Evolutionary conservation across 2,888 invertebrate genomes (phyloP).

Genomic region (Napeogenes sylphis): DNA sequence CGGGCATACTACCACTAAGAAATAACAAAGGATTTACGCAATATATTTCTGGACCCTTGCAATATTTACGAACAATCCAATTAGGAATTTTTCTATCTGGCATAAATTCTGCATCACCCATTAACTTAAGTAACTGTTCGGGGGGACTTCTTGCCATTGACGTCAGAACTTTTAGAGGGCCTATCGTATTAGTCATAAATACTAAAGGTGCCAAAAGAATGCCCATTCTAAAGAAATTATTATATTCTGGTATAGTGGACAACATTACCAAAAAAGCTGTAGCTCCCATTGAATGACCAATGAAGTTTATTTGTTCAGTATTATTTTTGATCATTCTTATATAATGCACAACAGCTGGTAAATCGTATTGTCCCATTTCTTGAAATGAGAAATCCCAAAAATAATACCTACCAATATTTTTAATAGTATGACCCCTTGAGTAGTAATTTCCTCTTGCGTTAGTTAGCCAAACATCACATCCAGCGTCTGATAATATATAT

Average conservation of each 20-base stretch:
- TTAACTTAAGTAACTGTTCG: constrained; percentile 38
- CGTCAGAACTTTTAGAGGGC: constrained; percentile 47
- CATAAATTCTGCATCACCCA: constrained; percentile 51
- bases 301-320: constrained; percentile 46
- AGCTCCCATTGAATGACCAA: constrained; percentile 65
- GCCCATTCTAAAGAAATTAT: constrained; percentile 50
- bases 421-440: constrained; percentile 48
- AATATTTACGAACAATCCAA: constrained; percentile 47
- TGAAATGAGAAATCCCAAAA: constrained; percentile 62
- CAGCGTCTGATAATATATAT: constrained; percentile 72
- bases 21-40: constrained; percentile 59
- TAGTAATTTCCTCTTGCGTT: constrained; percentile 67
- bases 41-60: constrained; percentile 43
- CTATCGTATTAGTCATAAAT: constrained; percentile 48
- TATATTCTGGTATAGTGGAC: constrained; percentile 48
- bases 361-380: constrained; percentile 58
- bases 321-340: constrained; percentile 44
- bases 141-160: constrained; percentile 39
- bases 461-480: constrained; percentile 79
- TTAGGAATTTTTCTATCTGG: constrained; percentile 48
- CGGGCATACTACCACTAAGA: constrained; percentile 45
- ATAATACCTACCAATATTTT: constrained; percentile 37
- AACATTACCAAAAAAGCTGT: constrained; percentile 55
- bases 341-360: constrained; percentile 54
- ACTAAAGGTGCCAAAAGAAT: constrained; percentile 55